Base-by-base conservation (phyloP, 2,888 invertebrate genomes). In the Frankliniella intonsa region DNA sequence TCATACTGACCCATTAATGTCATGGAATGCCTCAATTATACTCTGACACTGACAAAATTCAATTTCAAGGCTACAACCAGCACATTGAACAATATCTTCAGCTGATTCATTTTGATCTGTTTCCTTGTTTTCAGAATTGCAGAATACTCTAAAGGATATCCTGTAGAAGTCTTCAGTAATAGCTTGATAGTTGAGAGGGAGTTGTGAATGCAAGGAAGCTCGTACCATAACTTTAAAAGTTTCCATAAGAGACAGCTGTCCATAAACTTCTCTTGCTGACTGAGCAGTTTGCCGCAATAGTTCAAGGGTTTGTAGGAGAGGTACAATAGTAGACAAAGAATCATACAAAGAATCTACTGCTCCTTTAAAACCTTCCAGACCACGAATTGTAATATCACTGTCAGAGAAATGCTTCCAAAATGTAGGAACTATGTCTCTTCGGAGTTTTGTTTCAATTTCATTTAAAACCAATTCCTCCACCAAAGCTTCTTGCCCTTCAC, bases 161-260 rank as follows among this genome's bases (percentile, higher is more conserved):
- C 92, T 92, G 86, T 95, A 96, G 87, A 95, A 95, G 82, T 92
- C 91, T 85, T 92, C 91, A 1, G 94, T 92, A 51, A 94, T 91
- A 12, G 90, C 88, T 86, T 93, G 92, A 85, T 94, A 93, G 85
- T 93, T 90, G 12, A 93, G 87, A 38, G 94, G 94, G 27, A 95
- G 87, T 85, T 94, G 94, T 11, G 94, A 92, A 19, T 94, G 87
- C 80, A 95, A 86, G 14, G 92, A 90, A 19, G 93, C 90, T 86
- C 92, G 89, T 14, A 94, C 88, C 49, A 93, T 89, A 84, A 93
- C 90, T 86, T 92, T 93, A 84, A 94, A 91, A 49, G 91, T 90
- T 80, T 89, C 87, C 80, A 91, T 86, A 19, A 91, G 87, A 86
- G 90, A 90, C 82, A 87, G 88, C 85, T 91, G 90, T 51, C 90